phyloP scores from a whole-genome alignment of 2,888 invertebrate species.

The Auanema sp. region DNA sequence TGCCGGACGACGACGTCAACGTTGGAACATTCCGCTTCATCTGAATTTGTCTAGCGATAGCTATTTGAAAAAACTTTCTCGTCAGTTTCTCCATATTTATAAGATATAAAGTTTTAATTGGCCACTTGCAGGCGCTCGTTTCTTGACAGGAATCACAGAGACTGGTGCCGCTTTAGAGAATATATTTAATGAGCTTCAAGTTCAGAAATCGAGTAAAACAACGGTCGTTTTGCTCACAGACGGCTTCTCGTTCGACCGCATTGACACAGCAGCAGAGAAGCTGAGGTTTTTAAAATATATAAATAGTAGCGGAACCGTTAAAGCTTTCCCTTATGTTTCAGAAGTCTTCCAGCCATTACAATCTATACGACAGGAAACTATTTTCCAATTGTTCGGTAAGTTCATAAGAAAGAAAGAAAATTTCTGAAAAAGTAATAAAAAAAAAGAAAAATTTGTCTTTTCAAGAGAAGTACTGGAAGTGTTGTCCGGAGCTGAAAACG shows the following conservation, averaged over 20 bases:
- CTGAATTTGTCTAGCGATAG: constrained; percentile 24
- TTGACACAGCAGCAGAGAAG: constrained; percentile 30
- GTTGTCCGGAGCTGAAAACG: too few relatives aligned
- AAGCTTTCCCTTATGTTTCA: too few relatives aligned
- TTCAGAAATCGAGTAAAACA: constrained; percentile 17
- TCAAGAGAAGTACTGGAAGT: too few relatives aligned
- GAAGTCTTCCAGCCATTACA: too few relatives aligned
- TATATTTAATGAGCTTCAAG: constrained; percentile 22
- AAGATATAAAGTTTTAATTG: not conserved
- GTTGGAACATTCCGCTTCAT: constrained; percentile 34
- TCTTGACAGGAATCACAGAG: constrained; percentile 47
- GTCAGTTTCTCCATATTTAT: constrained; percentile 16
- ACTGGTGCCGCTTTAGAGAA: constrained; percentile 40
- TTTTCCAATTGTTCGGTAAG: too few relatives aligned
- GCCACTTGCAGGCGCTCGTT: constrained; percentile 32
- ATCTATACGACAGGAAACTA: too few relatives aligned
- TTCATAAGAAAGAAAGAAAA: too few relatives aligned
- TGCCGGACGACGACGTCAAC: constrained; percentile 35
- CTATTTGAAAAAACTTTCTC: constrained; percentile 32
- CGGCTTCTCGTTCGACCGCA: constrained; percentile 51
- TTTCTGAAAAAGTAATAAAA: too few relatives aligned
- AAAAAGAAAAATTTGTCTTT: too few relatives aligned
- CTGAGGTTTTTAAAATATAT: constrained; percentile 24
- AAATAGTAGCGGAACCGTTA: too few relatives aligned
- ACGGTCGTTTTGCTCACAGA: constrained; percentile 51